phyloP scores from a whole-genome alignment of 2,797 vertebrate genomes.

The Peromyscus aztecus region DNA sequence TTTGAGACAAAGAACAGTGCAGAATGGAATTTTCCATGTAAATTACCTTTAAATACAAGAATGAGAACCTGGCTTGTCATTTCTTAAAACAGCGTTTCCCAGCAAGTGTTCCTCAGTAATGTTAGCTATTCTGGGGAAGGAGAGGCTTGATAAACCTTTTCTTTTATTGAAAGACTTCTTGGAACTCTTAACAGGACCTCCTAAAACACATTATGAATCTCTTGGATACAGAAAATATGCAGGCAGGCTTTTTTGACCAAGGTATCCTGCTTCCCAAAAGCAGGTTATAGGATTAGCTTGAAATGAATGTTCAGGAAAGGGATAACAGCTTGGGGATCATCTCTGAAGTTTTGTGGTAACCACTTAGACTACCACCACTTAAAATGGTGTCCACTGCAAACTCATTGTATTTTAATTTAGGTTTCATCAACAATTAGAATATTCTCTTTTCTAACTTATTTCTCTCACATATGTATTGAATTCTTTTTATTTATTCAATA shows the following conservation, averaged over 20 bases:
- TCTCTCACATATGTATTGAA: neutral
- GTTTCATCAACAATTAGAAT: neutral
- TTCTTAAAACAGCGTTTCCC: neutral
- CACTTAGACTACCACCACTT: neutral
- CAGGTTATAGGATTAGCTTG: neutral
- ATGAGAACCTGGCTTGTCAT: neutral
- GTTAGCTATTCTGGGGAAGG: neutral
- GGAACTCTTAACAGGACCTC: neutral
- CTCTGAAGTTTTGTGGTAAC: neutral
- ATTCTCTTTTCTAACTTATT: neutral
- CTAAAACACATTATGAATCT: neutral
- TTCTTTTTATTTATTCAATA: neutral
- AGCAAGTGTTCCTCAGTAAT: neutral
- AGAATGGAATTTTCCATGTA: slow-evolving; percentile 42
- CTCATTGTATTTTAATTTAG: neutral
- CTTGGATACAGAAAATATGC: neutral
- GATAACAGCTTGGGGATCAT: neutral
- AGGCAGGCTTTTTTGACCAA: neutral
- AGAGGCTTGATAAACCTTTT: neutral
- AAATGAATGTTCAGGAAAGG: slow-evolving; percentile 17
- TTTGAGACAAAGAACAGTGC: neutral
- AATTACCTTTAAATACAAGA: neutral
- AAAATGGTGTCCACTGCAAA: neutral
- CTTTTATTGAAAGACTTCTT: slow-evolving; percentile 6
- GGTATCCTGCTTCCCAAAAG: neutral